Evolutionary conservation across 2,888 invertebrate species (phyloP).

Genomic region (Lottia scabra): DNA sequence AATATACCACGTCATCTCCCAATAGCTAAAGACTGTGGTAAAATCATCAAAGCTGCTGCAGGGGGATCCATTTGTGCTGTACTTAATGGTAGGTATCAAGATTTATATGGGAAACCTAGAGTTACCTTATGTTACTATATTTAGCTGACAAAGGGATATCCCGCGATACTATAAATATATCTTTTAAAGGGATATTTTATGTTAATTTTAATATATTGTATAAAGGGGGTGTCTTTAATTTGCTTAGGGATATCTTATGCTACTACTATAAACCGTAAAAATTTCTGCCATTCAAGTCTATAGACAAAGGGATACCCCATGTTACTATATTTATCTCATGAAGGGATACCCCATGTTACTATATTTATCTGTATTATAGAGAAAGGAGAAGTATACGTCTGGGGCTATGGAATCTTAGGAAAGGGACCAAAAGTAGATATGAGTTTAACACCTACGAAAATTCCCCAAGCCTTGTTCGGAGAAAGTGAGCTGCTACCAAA

Average conservation of each 20-base stretch:
- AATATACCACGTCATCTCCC: conserved; percentile 79
- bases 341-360: no score
- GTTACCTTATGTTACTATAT: no score
- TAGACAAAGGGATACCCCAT: no score
- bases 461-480: conserved; percentile 88
- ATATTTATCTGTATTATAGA: conserved; percentile 72
- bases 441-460: conserved; percentile 77
- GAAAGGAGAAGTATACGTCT: conserved; percentile 86
- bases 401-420: conserved; percentile 95
- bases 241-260: no score
- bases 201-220: no score
- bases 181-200: no score
- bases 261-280: no score
- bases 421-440: conserved; percentile 84
- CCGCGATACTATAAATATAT: no score
- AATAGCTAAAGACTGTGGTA: conserved; percentile 73
- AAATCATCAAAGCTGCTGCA: conserved; percentile 83
- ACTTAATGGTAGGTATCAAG: conserved; percentile 77
- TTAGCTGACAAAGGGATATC: no score
- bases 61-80: conserved; percentile 89
- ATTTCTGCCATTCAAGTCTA: no score
- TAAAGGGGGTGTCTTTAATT: no score
- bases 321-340: no score
- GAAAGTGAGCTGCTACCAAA: conserved; percentile 84
- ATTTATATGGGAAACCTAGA: background rate